Conservation (phyloP, 2,797 vertebrate genomes). For the Chaetodon trifasciatus region DNA sequence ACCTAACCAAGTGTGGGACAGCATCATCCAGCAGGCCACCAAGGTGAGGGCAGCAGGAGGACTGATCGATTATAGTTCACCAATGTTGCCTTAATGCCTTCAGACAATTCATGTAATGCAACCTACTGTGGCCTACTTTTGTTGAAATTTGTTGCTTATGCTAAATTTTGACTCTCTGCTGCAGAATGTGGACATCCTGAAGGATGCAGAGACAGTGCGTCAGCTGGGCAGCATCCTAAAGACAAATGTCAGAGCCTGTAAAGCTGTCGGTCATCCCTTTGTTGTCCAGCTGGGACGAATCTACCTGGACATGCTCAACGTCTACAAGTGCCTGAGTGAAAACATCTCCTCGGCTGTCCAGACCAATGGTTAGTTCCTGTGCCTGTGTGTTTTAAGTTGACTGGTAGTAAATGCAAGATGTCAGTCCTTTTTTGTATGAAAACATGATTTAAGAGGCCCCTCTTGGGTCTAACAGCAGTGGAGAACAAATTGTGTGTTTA, state of each 20-base stretch:
- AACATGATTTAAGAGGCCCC: not conserved
- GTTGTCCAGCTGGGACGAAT: constrained; percentile 96
- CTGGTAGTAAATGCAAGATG: not conserved
- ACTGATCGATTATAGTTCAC: rapidly evolving
- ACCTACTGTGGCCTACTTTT: not conserved
- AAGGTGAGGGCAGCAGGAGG: constrained; percentile 86
- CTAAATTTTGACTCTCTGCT: not conserved
- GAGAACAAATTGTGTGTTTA: not conserved
- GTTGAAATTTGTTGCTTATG: not conserved
- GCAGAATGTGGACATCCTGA: constrained; percentile 97
- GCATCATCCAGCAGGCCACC: constrained; percentile 98
- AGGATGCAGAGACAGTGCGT: constrained; percentile 96
- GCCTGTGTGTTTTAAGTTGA: not conserved
- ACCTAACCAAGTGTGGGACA: constrained; percentile 98
- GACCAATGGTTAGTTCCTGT: constrained; percentile 89
- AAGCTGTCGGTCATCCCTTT: constrained; percentile 97
- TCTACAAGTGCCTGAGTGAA: constrained; percentile 99
- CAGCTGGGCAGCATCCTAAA: constrained; percentile 97
- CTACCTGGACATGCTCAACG: constrained; percentile 99
- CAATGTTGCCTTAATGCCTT: not conserved
- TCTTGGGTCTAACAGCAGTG: not conserved
- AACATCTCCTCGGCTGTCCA: constrained; percentile 98
- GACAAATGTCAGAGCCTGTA: constrained; percentile 95
- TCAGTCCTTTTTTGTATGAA: not conserved
- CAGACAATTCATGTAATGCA: not conserved